Evolutionary conservation across 2,888 invertebrate species (phyloP).

Genomic region (Ditylenchus weischeri): DNA sequence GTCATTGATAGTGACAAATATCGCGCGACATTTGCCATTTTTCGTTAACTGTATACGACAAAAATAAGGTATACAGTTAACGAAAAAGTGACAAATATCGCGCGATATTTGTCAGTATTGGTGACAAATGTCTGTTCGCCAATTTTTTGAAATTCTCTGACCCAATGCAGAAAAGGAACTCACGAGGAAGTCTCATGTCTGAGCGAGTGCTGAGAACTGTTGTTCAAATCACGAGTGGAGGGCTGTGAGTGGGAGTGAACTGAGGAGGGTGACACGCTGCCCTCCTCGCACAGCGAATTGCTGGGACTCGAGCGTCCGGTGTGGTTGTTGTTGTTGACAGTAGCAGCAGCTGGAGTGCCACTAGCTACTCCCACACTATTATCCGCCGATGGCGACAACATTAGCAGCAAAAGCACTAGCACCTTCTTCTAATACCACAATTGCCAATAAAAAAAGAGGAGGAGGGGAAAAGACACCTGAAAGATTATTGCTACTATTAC

Average conservation of each 20-base stretch:
- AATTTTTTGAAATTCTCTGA: too few relatives aligned
- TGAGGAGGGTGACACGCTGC: slow-evolving; percentile 13
- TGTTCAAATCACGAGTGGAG: slow-evolving; percentile 6
- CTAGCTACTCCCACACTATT: neutral
- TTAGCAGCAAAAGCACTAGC: neutral
- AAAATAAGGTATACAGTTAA: too few relatives aligned
- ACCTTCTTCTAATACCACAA: neutral
- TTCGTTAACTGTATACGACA: too few relatives aligned
- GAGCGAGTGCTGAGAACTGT: slow-evolving; percentile 10
- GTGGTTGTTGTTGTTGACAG: slow-evolving; percentile 6
- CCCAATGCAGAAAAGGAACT: neutral
- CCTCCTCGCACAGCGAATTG: slow-evolving; percentile 12
- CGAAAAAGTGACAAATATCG: too few relatives aligned
- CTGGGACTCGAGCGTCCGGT: neutral
- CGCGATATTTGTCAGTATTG: too few relatives aligned
- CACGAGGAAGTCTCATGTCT: slow-evolving; percentile 9
- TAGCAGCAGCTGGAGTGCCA: too few relatives aligned
- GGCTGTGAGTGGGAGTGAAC: slow-evolving; percentile 9
- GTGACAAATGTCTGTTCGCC: too few relatives aligned
- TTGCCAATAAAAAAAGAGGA: slow-evolving; percentile 3
- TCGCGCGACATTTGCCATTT: too few relatives aligned
- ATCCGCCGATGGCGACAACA: slow-evolving; percentile 9
- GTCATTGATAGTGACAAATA: too few relatives aligned
- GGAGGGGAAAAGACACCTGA: slow-evolving; percentile 11
- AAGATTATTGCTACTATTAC: slow-evolving; percentile 4